Evolutionary conservation across 2,797 vertebrate genomes (phyloP), one percentile per base, ranked within the genome.

Genomic region (Psittacula echo): DNA sequence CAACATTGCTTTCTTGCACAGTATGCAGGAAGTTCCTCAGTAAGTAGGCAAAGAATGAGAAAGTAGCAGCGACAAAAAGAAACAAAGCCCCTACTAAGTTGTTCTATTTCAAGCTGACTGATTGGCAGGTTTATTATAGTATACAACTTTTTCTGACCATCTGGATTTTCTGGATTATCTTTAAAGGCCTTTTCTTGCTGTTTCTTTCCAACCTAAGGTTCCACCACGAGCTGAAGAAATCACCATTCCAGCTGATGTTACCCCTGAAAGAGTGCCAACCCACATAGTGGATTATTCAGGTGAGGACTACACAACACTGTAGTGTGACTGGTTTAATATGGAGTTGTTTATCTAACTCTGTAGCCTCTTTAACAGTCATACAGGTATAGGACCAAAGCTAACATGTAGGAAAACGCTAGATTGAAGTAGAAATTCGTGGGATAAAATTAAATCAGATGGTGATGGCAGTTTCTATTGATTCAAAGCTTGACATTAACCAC

Each of bases 231-330:
- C 99, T 62, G 99, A 99, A 95, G 99, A 99, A 97, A 99, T 99
- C 97, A 99, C 99, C 78, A 99, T 99, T 97, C 99, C 99, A 61
- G 99, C 99, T 5, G 99, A 99, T 81, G 99, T 99, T 91, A 99
- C 99, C 17, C 99, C 99, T 73, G 99, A 99, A 94, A 98, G 99
- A 97, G 99, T 99, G 32, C 99, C 99, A 94, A 99, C 99, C 47
- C 99, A 99, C 96, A 99, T 99, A 44, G 99, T 99, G 68, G 99
- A 99, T 97, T 99, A 99, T 90, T 99, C 99, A 78, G 99, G 99
- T 99, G 97, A 96, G 64, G 53, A 9, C 56, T 80, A 7, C 67
- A 13, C 80, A 60, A 4, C 37, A 1, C 53, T 10, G 0, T 15
- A 29, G 41, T 54, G 34, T 22, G 73, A 24, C 50, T 70, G 51